phyloP scores from a whole-genome alignment of 1,140 invertebrate genomes.

The Lepidurus apus region DNA sequence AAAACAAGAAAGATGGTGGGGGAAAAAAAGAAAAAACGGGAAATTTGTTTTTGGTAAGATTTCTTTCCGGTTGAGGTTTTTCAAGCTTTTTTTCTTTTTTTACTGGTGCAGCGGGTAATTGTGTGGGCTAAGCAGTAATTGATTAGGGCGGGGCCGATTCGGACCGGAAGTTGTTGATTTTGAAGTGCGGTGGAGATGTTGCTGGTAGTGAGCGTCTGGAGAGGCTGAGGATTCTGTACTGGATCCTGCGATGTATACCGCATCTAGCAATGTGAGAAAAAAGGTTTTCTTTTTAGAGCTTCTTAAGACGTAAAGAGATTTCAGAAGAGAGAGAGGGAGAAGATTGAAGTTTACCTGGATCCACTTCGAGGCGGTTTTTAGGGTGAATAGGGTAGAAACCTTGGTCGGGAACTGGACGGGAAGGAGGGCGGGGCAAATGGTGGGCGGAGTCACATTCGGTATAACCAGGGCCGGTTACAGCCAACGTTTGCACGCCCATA shows the following conservation, averaged over 20 bases:
- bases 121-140: constrained; percentile 13
- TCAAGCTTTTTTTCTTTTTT: background rate
- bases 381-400: background rate
- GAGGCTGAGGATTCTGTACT: background rate
- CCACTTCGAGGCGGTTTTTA: background rate
- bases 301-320: no score
- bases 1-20: no score
- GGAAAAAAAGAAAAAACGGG: no score
- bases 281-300: background rate
- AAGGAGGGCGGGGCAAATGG: background rate
- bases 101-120: constrained; percentile 14
- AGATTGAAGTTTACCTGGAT: background rate
- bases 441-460: constrained; percentile 2
- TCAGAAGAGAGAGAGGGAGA: no score
- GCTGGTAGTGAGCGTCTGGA: background rate
- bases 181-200: background rate
- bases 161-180: background rate
- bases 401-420: background rate
- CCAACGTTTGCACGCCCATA: background rate
- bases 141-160: background rate
- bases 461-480: background rate
- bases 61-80: background rate
- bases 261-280: background rate
- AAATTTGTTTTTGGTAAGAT: background rate
- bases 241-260: background rate